Evolutionary conservation across 2,113 vertebrate species (phyloP), one percentile per base, ranked within the genome.

Genomic region (Saccopteryx leptura): DNA sequence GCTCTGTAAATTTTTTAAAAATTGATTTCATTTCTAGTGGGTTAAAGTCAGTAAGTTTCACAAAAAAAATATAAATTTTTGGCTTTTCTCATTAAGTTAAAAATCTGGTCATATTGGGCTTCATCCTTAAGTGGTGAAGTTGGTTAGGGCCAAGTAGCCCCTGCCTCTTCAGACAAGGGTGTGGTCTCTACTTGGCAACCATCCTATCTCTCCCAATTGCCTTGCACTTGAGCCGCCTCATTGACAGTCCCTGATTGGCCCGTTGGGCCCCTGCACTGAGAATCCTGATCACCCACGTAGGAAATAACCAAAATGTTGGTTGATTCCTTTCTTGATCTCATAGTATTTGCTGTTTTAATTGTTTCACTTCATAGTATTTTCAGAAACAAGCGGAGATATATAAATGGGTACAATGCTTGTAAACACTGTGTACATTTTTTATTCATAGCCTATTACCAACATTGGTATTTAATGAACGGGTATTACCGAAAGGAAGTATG

Each of bases 301-400:
- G 79, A 95, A 90, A 94, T 52, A 90, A 78, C 19, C 11, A 68
- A 66, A 76, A 17, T 71, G 14, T 48, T 80, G 39, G 17, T 66
- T 75, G 8, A 52, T 7, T 66, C 46, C 58, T 84, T 84, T 88
- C 21, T 72, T 48, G 48, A 60, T 83, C n/a, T 71, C 19, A 56
- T 61, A 46, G 39, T 85, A 94, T 39, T 93, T 78, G 4, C 46
- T 74, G 52, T 56, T 9, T 61, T 9, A 78, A 82, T 79, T 2
- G 4, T 78, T 88, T 89, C 13, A 90, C 31, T 88, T 84, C 15
- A 18, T 92, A 58, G 88, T 94, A 89, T 31, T 75, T 93, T 89
- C 39, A 74, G 86, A 7, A 52, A 5, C 56, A 71, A 10, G 9
- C 28, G 24, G 56, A 89, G 48, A 21, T 75, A 56, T 75, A 56